Conservation (phyloP, 1,140 invertebrate genomes). For the Solenopsis fugax region DNA sequence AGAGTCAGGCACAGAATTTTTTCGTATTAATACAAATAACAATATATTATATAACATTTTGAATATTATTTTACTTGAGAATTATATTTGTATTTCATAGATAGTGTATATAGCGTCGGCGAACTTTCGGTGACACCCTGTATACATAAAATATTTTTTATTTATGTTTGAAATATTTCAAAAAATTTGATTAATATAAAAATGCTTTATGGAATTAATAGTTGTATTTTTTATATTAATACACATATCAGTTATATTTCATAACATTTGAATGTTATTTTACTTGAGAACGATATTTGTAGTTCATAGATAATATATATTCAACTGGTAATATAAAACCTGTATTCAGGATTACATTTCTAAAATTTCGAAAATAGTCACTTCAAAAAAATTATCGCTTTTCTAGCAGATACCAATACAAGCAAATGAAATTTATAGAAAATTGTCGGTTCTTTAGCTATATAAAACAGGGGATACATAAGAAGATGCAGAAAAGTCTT, state of each 20-base stretch:
- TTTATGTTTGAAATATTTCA: no score
- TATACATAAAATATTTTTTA: background rate
- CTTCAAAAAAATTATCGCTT: background rate
- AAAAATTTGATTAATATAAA: no score
- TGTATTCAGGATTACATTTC: background rate
- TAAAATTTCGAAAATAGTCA: slow-evolving; percentile 11
- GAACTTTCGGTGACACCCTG: no score
- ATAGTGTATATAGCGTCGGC: no score
- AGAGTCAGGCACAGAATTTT: no score
- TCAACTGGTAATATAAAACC: background rate
- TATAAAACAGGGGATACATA: background rate
- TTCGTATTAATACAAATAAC: background rate
- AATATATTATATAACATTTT: background rate
- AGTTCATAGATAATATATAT: background rate
- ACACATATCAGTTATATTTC: background rate
- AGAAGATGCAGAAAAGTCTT: background rate
- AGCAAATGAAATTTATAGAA: slow-evolving; percentile 12
- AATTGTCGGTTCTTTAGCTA: background rate
- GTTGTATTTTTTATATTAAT: background rate
- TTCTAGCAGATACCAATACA: background rate
- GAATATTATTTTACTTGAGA: background rate
- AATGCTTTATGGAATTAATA: no score
- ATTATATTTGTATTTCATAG: background rate
- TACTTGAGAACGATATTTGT: background rate
- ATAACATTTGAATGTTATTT: background rate